Evolutionary conservation across 2,888 invertebrate genomes (phyloP), one percentile per base, ranked within the genome.

Genomic region (Polymixis flavicincta): DNA sequence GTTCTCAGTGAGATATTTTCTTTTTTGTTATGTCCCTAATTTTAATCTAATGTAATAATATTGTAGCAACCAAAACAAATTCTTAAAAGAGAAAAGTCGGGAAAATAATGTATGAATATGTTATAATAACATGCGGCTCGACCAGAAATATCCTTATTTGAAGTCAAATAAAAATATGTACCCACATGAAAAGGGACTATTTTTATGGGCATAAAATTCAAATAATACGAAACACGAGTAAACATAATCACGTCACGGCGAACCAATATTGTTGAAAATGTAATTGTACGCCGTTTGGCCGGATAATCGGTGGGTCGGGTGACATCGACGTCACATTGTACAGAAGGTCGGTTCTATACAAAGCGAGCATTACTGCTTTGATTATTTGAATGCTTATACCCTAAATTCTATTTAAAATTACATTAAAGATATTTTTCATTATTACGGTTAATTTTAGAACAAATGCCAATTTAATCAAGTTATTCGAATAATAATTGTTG

Each of bases 201-300:
- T 83, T 80, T 83, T 83, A 83, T 76, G 52, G 45, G 37, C 71
- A 77, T 83, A 74, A 76, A 74, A 84, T 73, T 75, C 82, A 83
- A 78, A 85, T 73, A 78, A 77, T 76, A 86, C 65, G 74, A 48
- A 75, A 76, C 75, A 78, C 80, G 80, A 74, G 70, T 72, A 76
- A 75, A 78, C 75, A 78, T 83, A 85, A 87, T 83, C 75, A 76
- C 80, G 72, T 82, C 85, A 83, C 83, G 86, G 73, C 71, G 50
- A 71, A 71, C 82, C 83, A 85, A 86, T 87, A 87, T 83, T 80
- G 82, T 87, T 85, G 70, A 73, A 84, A 82, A 82, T 86, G 82
- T 86, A 86, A 86, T 86, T 86, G 86, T 77, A 71, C 55, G 67
- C 55, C 74, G 76, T 86, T 85, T 78, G 66, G 65, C 14, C 55